Base-by-base conservation (phyloP, 2,797 vertebrate genomes). In the Manis javanica region DNA sequence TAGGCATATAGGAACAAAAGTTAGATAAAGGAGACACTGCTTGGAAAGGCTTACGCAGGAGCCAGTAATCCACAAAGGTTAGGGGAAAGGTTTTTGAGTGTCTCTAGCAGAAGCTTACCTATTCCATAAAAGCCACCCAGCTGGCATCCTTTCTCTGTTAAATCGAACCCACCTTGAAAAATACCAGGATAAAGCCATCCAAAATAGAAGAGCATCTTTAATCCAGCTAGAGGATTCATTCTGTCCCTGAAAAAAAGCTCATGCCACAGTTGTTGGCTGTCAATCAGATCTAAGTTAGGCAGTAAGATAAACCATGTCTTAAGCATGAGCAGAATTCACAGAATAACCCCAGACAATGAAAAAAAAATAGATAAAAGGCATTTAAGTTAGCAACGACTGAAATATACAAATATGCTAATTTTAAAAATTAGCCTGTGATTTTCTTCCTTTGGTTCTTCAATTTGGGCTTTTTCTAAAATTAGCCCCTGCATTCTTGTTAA, bases 121-220 rank as follows among this genome's bases (percentile, higher is more conserved):
- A 91, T 94, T 82, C 74, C 74, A 23, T 55, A 87, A 96, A 97
- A 96, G 74, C 51, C 34, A 86, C 7, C 55, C 78, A 87, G 24
- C 6, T 87, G 77, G 72, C 37, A 96, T 51, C 8, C 74, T 74
- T 83, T 96, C 68, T 93, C n/a, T 64, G 66, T 29, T 82, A 85
- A 81, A 69, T 57, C 24, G 51, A 97, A 86, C 34, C 72, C 93
- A 82, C n/a, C 53, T 68, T 78, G 51, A 85, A 66, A 59, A 39
- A 82, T 15, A 84, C 29, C 29, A 94, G 55, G 15, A 59, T 34
- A 75, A 87, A 96, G 21, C 24, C 74, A 90, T 90, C n/a, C n/a
- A 90, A 90, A 84, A 53, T 7, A 85, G 64, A 91, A 77, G 42
- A 61, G 53, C 87, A 90, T 59, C 69, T 63, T 49, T 85, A 85